Evolutionary conservation across 2,797 vertebrate species (phyloP), one percentile per base, ranked within the genome.

Genomic region (Arrhamphus sclerolepis): DNA sequence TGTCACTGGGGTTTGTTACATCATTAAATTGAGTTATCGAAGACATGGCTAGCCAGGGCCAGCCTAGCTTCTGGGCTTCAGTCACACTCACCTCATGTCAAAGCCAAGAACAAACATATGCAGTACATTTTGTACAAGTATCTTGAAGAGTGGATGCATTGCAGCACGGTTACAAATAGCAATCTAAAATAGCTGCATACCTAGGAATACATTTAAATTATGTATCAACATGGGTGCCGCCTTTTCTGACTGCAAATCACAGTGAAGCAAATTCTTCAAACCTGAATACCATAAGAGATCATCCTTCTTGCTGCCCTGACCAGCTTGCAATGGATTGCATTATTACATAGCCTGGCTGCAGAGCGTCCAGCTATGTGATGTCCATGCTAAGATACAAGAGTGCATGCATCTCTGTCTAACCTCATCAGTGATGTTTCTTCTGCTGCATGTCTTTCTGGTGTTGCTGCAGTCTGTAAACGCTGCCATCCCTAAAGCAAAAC

Each of bases 21-120:
- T 82, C 71, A 75, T 89, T 85, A 82, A 66, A 78, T 6, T 21
- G 77, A 86, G 46, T 75, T 86, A 87, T 67, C 61, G 75, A 66
- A 24, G 13, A 43, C 31, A 60, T 65, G 68, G 63, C 51, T 7
- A 43, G 22, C 50, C 81, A 75, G 46, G 64, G 70, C 65, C 71
- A 29, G 26, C 19, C 24, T 17, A 5, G 46, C 51, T 52, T 20
- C 29, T 38, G 46, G 40, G 46, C 62, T 73, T 28, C n/a, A 41
- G 50, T 29, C 54, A 38, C 43, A 43, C 60, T 42, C 21, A 2
- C 53, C 19, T 46, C 1, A 31, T 7, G 29, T 31, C 29, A 31
- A 31, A 31, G 46, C 41, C n/a, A 41, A 55, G 29, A 52, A 3
- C 26, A 44, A 47, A 43, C 5, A 14, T n/a, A n/a, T 17, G 8